A percentile compares a stretch with the other conserved stretches of the same genome.
Evolutionary conservation across 2,797 vertebrate species (phyloP).

Genomic region (Diglossa cyanea): DNA sequence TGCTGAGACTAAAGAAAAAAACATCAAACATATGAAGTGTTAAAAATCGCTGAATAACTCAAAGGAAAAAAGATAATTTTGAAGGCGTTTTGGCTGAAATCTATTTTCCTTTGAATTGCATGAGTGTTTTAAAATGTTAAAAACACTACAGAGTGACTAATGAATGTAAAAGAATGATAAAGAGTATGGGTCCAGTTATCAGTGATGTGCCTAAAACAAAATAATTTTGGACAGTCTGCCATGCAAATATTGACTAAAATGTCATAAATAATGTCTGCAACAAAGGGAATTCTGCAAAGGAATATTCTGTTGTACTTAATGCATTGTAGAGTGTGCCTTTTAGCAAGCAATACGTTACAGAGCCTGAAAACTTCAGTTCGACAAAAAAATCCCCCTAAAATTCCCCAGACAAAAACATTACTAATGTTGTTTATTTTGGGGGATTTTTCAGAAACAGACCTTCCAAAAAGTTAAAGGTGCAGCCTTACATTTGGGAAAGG

Average conservation of each 20-base stretch:
- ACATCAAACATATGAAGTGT: constrained; percentile 68
- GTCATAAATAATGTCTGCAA: constrained; percentile 63
- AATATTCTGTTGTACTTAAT: constrained; percentile 56
- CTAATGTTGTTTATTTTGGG: not conserved
- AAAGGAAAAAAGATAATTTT: constrained; percentile 71
- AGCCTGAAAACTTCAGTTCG: not conserved
- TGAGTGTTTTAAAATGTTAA: constrained; percentile 71
- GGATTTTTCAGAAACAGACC: not conserved
- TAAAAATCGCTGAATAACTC: constrained; percentile 72
- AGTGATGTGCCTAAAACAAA: constrained; percentile 62
- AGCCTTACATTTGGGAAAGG: not conserved
- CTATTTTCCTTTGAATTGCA: constrained; percentile 71
- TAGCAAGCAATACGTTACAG: not conserved
- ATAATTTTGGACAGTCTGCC: constrained; percentile 53
- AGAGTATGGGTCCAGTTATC: constrained; percentile 54
- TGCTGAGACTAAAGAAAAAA: constrained; percentile 66
- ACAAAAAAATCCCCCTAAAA: not conserved
- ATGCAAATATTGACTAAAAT: constrained; percentile 66
- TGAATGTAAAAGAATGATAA: constrained; percentile 66
- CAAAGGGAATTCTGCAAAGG: constrained; percentile 62
- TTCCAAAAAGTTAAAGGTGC: not conserved
- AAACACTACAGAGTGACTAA: constrained; percentile 63
- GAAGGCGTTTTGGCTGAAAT: constrained; percentile 70
- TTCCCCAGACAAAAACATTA: not conserved
- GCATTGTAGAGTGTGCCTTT: constrained; percentile 24